Conservation (phyloP, 2,797 vertebrate species). For the Thripadectes ignobilis region DNA sequence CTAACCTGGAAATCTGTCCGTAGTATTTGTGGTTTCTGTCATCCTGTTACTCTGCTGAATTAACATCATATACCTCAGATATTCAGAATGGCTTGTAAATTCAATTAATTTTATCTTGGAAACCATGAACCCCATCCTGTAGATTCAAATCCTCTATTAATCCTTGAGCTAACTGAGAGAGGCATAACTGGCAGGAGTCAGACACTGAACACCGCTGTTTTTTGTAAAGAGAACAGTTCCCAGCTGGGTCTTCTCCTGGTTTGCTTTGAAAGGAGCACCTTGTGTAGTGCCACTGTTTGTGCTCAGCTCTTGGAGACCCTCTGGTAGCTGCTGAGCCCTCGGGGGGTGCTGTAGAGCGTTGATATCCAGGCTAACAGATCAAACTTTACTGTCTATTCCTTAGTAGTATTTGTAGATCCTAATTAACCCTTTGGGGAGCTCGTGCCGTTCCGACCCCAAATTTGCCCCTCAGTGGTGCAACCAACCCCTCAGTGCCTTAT, state of each 20-base stretch:
- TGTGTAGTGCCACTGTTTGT: slow-evolving; percentile 28
- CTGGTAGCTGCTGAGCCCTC: slow-evolving; percentile 9
- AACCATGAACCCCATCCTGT: neutral
- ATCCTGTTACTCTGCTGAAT: neutral
- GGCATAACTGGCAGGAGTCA: slow-evolving; percentile 34
- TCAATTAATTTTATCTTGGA: neutral
- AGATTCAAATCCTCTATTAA: slow-evolving; percentile 38
- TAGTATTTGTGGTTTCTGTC: slow-evolving; percentile 29
- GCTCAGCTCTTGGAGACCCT: slow-evolving; percentile 52
- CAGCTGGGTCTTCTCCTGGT: slow-evolving; percentile 34
- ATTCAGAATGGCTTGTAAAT: slow-evolving; percentile 15
- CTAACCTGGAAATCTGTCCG: neutral
- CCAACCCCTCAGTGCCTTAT: neutral
- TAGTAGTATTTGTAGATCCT: slow-evolving; percentile 76
- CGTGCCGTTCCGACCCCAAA: slow-evolving; percentile 44
- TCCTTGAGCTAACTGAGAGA: neutral
- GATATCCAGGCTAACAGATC: slow-evolving; percentile 59
- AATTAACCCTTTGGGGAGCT: slow-evolving; percentile 79
- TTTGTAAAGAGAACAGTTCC: slow-evolving; percentile 46
- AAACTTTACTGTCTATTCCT: slow-evolving; percentile 74
- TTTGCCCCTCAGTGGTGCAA: neutral
- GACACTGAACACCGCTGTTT: slow-evolving; percentile 63
- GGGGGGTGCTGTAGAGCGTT: slow-evolving; percentile 27
- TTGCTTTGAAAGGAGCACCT: slow-evolving; percentile 43
- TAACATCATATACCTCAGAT: neutral